Evolutionary conservation across 1,140 invertebrate genomes (phyloP).

Genomic region (Drosophila cardini): DNA sequence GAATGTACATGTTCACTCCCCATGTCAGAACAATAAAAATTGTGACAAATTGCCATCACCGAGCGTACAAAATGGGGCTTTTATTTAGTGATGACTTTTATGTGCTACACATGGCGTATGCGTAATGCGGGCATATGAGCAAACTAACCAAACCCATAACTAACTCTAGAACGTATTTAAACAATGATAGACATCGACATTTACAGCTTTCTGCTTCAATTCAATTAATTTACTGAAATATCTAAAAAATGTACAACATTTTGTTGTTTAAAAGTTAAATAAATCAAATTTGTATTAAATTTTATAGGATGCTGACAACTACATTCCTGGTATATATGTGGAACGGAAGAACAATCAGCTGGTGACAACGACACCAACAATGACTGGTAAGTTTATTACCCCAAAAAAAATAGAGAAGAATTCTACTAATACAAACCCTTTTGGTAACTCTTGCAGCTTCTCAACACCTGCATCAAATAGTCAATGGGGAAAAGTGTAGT

Average conservation of each 20-base stretch:
- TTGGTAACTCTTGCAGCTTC: slow-evolving; percentile 54
- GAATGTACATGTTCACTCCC: slow-evolving; percentile 19
- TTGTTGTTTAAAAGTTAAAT: too few species aligned
- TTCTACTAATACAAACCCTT: background rate
- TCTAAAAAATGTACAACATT: too few species aligned
- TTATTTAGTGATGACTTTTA: slow-evolving; percentile 77
- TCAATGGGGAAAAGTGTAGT: slow-evolving; percentile 87
- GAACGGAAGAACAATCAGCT: slow-evolving; percentile 64
- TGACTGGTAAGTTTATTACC: slow-evolving; percentile 45
- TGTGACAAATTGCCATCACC: slow-evolving; percentile 80
- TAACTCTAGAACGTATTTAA: slow-evolving; percentile 1
- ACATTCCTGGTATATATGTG: slow-evolving; percentile 60
- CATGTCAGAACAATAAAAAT: slow-evolving; percentile 66
- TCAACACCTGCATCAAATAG: slow-evolving; percentile 87
- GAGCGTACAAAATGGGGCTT: slow-evolving; percentile 63
- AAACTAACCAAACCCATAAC: background rate
- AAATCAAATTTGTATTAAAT: slow-evolving; percentile 37
- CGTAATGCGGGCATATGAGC: slow-evolving; percentile 45
- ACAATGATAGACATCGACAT: slow-evolving; percentile 4
- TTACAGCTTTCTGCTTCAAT: slow-evolving; percentile 44
- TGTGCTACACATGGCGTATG: slow-evolving; percentile 62
- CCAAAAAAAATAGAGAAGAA: background rate
- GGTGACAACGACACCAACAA: slow-evolving; percentile 48
- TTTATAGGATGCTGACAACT: slow-evolving; percentile 63
- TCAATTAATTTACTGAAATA: too few species aligned